Percentiles rank a stretch among this genome's conserved stretches.
Conservation (phyloP, 2,797 vertebrate genomes). For the Falco berigora region DNA sequence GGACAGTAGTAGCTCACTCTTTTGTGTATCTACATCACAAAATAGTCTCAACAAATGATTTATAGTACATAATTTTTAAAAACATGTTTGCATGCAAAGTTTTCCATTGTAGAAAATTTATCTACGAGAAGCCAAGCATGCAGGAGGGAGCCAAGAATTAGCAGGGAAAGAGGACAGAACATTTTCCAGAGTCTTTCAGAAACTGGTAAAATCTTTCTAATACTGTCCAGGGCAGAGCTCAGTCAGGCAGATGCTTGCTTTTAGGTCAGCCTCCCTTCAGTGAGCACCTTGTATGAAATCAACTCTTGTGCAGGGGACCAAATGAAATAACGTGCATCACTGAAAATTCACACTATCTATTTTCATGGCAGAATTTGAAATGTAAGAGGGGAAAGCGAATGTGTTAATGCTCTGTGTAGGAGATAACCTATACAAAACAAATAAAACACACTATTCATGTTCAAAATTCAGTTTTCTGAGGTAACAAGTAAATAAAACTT, state of each 20-base stretch:
- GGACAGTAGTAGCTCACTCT: neutral
- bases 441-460: neutral
- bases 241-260: neutral
- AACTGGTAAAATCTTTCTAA: neutral
- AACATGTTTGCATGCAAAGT: neutral
- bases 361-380: neutral
- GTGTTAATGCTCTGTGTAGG: neutral
- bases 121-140: neutral
- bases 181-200: neutral
- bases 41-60: neutral
- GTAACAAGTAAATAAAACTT: neutral
- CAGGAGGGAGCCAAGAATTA: neutral
- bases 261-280: neutral
- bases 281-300: neutral
- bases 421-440: neutral
- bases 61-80: neutral
- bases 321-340: neutral
- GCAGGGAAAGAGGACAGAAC: neutral
- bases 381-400: neutral
- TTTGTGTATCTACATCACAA: neutral
- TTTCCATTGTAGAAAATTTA: neutral
- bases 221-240: neutral
- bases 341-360: neutral
- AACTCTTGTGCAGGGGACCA: neutral
- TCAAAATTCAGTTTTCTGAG: neutral